Base-by-base conservation (phyloP, 2,888 invertebrate genomes). In the Drosophila emarginata region DNA sequence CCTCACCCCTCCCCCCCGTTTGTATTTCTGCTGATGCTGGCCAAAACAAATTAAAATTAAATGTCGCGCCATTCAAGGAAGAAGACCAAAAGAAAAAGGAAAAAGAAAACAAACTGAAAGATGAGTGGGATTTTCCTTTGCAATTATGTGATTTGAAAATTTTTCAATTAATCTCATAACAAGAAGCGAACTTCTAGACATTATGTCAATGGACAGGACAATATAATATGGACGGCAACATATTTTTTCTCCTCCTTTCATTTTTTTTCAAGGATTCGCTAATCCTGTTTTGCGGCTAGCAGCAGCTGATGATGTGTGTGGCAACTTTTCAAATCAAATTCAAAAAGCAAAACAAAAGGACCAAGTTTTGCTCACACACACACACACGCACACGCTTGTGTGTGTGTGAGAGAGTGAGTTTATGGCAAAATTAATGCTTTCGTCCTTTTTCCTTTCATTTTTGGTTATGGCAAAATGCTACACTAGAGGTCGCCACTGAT, bases 1-100 rank as follows among this genome's bases (percentile, higher is more conserved):
- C 7, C 40, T 21, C 32, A 1, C 7, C 11, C 2, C 23, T 45
- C 7, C 40, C 45, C 11, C 9, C 7, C 11, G 2, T 32, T 11
- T 32, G 32, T 9, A 45, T 45, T 45, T 45, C 45, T 21, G 45
- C 21, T 45, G 45, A 45, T 45, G 45, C 21, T 11, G 18, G 14
- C 21, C 11, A 45, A 45, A 45, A 45, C 45, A 45, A 45, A 45
- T 45, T 45, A 45, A 45, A 45, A 45, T 45, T 45, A 45, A 45
- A 45, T 45, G 45, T 45, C 45, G 21, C 45, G 45, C 45, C 45
- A 45, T 45, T 45, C 45, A 21, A 21, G 18, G 15, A 32, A 32
- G 32, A 9, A 2, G 28, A 5, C 1, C 4, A 28, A 28, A 28
- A 45, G 18, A 36, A 45, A 9, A 18, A 9, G 45, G 11, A 45